Percentiles rank a stretch among this genome's conserved stretches.
phyloP scores from a whole-genome alignment of 2,113 vertebrate species.

The Oryzias woworae region DNA sequence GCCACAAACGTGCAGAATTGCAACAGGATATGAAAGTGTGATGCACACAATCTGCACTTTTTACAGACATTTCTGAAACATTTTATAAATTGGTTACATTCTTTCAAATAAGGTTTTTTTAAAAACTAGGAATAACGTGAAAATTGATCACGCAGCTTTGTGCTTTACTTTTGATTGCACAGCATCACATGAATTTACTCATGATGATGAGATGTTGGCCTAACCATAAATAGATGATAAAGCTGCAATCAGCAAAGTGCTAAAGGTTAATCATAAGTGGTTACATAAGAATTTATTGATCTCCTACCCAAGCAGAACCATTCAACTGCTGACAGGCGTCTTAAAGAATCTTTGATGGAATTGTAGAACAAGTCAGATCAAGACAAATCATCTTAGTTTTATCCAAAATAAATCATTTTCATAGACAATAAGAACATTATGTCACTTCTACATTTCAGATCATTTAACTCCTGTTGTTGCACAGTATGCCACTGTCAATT shows the following conservation, averaged over 20 bases:
- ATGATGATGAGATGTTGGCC: neutral
- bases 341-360: neutral
- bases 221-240: neutral
- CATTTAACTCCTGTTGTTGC: neutral
- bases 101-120: too few species aligned
- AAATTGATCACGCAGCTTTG: neutral
- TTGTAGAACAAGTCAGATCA: neutral
- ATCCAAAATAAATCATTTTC: neutral
- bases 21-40: too few species aligned
- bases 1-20: too few species aligned
- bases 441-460: neutral
- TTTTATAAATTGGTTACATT: too few species aligned
- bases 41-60: too few species aligned
- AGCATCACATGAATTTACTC: neutral
- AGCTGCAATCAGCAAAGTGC: neutral
- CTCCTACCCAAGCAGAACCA: neutral
- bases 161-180: neutral
- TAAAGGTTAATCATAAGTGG: neutral
- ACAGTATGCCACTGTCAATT: neutral
- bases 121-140: too few species aligned
- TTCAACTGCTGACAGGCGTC: neutral
- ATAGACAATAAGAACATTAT: neutral
- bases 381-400: neutral
- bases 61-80: too few species aligned
- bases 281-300: neutral